Conservation (phyloP, 1,140 invertebrate genomes). For the Plutomurus gul region DNA sequence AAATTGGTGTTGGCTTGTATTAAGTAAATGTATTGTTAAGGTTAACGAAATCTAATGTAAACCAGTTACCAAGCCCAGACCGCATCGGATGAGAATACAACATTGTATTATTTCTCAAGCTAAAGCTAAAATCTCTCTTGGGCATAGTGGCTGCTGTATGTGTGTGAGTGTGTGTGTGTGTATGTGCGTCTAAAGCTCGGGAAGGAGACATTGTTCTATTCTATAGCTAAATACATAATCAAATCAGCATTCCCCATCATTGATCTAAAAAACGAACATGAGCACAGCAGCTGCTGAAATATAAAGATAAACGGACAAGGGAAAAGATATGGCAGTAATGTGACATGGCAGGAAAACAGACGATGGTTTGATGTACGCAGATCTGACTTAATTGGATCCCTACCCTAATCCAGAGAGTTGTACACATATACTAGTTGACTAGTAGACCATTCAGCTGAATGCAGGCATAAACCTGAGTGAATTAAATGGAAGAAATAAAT, state of each 20-base stretch:
- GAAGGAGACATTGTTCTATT: no score
- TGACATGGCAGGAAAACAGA: slow-evolving; percentile 3
- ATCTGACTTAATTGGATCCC: slow-evolving; percentile 19
- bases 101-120: neutral
- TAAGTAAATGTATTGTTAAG: neutral
- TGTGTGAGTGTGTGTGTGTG: neutral
- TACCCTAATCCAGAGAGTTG: slow-evolving; percentile 5
- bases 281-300: slow-evolving; percentile 22
- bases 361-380: slow-evolving; percentile 9
- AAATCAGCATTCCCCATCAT: slow-evolving; percentile 24
- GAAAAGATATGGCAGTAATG: slow-evolving; percentile 1
- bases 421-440: no score
- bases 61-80: slow-evolving; percentile 14
- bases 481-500: slow-evolving; percentile 7
- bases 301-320: neutral
- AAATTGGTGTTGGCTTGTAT: neutral
- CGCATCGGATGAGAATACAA: neutral
- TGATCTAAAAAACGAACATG: slow-evolving; percentile 18
- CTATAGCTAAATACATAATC: neutral
- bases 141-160: neutral
- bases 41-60: neutral
- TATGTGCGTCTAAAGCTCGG: no score
- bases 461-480: no score
- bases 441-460: no score
- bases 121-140: neutral